Evolutionary conservation across 2,113 vertebrate genomes (phyloP), one percentile per base, ranked within the genome.

Genomic region (Malurus melanocephalus): DNA sequence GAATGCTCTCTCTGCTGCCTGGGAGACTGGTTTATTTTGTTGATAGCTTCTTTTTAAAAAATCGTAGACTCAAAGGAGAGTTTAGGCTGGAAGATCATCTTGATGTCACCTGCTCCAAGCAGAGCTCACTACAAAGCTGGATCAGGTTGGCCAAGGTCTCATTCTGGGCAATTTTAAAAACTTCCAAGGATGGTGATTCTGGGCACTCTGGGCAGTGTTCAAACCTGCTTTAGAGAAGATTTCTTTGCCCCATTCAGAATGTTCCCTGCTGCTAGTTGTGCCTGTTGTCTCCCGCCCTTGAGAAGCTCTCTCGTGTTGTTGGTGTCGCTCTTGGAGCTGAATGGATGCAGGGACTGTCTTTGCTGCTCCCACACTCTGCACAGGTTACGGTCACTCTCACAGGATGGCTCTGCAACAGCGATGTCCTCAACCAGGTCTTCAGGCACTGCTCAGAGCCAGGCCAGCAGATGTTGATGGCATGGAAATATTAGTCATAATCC

Each of bases 341-440:
- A 75, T 3, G 66, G 57, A 28, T 52, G 16, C 24, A 57, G 62
- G 35, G 26, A 26, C 20, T 79, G 9, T 38, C 42, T 40, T 35
- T 43, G 32, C 27, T 46, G 23, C 61, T 88, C 35, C 43, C n/a
- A 78, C 48, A 24, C 45, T n/a, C 65, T 26, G 28, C 32, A 1
- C 18, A 8, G 52, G 51, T 49, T 60, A 45, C 0, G 0, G 24
- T 53, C 35, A 11, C 43, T 80, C 26, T 38, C 8, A 3, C 24
- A 65, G 59, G 26, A 68, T 73, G 75, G 42, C 16, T 52, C 49
- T 65, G 62, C 42, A 45, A 8, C 9, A 59, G 33, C 2, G 5
- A 48, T 51, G 43, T 43, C 71, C 59, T 80, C 55, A 76, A 13
- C 21, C 32, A 72, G 62, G 19, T 72, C n/a, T 45, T 72, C 4